Percentiles rank a stretch among this genome's conserved stretches.
These are phyloP conservation scores for Drosophila nr. fundita DNA, from an alignment of 2,888 invertebrate species.

Conservation along the genomic window DNA sequence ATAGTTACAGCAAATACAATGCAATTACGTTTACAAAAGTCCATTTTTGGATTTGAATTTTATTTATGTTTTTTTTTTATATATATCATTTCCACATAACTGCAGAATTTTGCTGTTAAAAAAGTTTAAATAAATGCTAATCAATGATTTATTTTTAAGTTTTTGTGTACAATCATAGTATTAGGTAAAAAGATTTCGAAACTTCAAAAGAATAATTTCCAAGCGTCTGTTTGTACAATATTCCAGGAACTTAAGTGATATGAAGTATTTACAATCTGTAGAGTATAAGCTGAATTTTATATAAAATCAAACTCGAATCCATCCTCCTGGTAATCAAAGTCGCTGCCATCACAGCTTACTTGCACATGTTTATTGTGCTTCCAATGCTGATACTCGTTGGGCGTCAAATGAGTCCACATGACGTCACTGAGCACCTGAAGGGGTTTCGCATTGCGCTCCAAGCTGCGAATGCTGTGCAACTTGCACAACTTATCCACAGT, in stretches of 20 bases:
- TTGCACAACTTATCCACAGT: conserved; percentile 54
- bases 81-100: background rate
- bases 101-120: too few species aligned
- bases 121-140: too few species aligned
- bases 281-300: conserved; percentile 20
- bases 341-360: conserved; percentile 59
- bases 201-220: background rate
- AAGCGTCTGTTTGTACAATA: conserved; percentile 12
- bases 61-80: background rate
- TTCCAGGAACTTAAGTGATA: conserved; percentile 17
- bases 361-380: conserved; percentile 42
- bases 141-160: too few species aligned
- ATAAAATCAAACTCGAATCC: conserved; percentile 71
- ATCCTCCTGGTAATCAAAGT: conserved; percentile 71
- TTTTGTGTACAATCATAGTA: too few species aligned
- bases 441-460: conserved; percentile 40
- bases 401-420: conserved; percentile 55
- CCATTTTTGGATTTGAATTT: background rate
- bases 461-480: conserved; percentile 45
- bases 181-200: too few species aligned
- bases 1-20: conserved; percentile 48
- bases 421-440: conserved; percentile 60
- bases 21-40: conserved; percentile 8
- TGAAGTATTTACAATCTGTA: conserved; percentile 35
- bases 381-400: conserved; percentile 50